A percentile compares a stretch with the other conserved stretches of the same genome.
phyloP scores from a whole-genome alignment of 2,888 invertebrate species.

The Acrobasis consociella region DNA sequence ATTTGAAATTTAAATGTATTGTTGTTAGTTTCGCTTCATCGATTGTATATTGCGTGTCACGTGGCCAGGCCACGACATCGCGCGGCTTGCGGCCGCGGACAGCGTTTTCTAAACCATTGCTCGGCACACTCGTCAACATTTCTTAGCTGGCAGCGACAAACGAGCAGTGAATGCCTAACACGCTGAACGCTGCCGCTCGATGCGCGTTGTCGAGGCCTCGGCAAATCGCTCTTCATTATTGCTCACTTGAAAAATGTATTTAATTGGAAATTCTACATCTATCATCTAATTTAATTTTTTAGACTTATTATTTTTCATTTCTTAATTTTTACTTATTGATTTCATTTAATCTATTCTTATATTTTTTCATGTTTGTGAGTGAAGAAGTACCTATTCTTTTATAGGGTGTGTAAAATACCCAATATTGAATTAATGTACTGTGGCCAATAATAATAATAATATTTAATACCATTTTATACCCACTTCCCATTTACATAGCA shows the following conservation, averaged over 20 bases:
- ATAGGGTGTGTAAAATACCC: slow-evolving; percentile 63
- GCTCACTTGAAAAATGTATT: slow-evolving; percentile 51
- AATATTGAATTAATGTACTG: slow-evolving; percentile 71
- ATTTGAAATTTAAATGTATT: slow-evolving; percentile 58
- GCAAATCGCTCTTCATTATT: slow-evolving; percentile 57
- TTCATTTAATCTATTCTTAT: slow-evolving; percentile 25
- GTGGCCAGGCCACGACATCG: slow-evolving; percentile 31
- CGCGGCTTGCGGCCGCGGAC: no score
- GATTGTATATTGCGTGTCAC: slow-evolving; percentile 50
- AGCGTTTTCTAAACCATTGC: no score
- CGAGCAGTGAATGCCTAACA: no score
- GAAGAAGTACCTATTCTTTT: slow-evolving; percentile 51
- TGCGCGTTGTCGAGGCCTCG: no score
- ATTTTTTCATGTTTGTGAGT: slow-evolving; percentile 43
- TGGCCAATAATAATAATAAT: slow-evolving; percentile 77
- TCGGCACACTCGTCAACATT: no score
- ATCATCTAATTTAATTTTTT: slow-evolving; percentile 36
- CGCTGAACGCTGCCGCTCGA: no score
- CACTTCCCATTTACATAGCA: slow-evolving; percentile 76
- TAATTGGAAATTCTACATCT: slow-evolving; percentile 41
- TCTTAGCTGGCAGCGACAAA: no score
- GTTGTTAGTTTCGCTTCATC: slow-evolving; percentile 61
- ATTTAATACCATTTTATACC: slow-evolving; percentile 81
- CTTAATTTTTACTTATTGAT: slow-evolving; percentile 29
- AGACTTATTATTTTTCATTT: slow-evolving; percentile 25